Base-by-base conservation (phyloP, 2,113 vertebrate species). In the Silurus meridionalis region DNA sequence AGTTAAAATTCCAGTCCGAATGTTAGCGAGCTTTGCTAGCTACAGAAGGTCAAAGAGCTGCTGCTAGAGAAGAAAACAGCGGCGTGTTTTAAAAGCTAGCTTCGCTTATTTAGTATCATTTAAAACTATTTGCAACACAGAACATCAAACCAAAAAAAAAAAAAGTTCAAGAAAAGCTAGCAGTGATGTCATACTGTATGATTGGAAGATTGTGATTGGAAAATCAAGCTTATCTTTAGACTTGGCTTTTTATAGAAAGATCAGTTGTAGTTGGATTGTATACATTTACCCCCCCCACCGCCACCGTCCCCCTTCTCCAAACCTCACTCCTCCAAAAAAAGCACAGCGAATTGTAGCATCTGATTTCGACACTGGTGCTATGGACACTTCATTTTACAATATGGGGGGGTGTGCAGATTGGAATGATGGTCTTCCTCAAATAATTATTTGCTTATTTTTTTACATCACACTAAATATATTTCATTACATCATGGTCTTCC, bases 371-470 rank as follows among this genome's bases (percentile, higher is more conserved):
- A 52, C 46, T 25, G 48, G 72, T 67, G 80, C 69, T 80, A 55
- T 55, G 28, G 28, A 58, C 48, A 64, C 21, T 58, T 80, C 19
- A 50, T 63, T 8, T 78, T 23, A 9, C 23, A 28, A 77, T 8
- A 57, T 2, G 74, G 77, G 66, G 64, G 86, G 55, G 81, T 63
- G 52, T 17, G 69, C 21, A 13, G 58, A 48, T 23, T 19, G 23
- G 28, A 60, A 25, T 28, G 67, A 58, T 37, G 8, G 85, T 89
- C 88, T 89, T 89, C 85, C 88, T 57, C 75, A 61, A 50, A 75
- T 71, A 7, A 58, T 50, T 8, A 50, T 55, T 3, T 74, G 52
- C 10, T 81, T 66, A 60, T 67, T 83, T 80, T 75, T 83, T 74
- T 64, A 46, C 23, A 28, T 61, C 60, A 50, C 28, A 48, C 46